Base-by-base conservation (phyloP, 2,113 vertebrate species). In the Nicator chloris region DNA sequence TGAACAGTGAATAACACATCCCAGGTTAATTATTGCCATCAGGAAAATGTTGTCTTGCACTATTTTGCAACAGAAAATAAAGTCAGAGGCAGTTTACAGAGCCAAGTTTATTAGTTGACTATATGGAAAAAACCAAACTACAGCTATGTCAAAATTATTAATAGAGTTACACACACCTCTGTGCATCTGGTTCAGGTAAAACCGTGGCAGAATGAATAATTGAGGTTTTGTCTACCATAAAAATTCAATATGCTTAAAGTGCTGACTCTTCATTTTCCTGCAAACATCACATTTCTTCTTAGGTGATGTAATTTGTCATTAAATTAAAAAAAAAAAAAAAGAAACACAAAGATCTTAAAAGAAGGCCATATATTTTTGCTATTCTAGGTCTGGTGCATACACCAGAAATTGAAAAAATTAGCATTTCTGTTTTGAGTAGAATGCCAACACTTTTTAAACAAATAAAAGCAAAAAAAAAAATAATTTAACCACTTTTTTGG, bases 141-240 rank as follows among this genome's bases (percentile, higher is more conserved):
- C 21, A 59, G 19, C 35, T 86, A 7, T 73, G 66, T 87, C 82
- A 94, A 73, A 88, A 89, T 92, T 95, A 93, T 95, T 93, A 92
- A 93, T 93, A 86, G 73, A 77, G 70, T 40, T 61, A 21, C 40
- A 86, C 57, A 70, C 28, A 68, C 22, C 11, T 93, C 45, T 2
- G 2, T 85, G 42, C 26, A 87, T 93, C 90, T 87, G 45, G 35
- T 61, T 88, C 51, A 89, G 82, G 54, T 91, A 45, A 45, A 77
- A 51, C 10, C 45, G n/a, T 59, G 85, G 54, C 83, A 92, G 49
- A 44, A 95, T 91, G 77, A 93, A 76, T 95, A 91, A 97, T 53
- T 84, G 82, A 64, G 21, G 63, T 49, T 94, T 95, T 82, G 53
- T 82, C 80, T 95, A 73, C 90, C 73, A 73, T 89, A 66, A 77